Evolutionary conservation across 2,113 vertebrate species (phyloP).

Genomic region (Sphyrna mokarran): DNA sequence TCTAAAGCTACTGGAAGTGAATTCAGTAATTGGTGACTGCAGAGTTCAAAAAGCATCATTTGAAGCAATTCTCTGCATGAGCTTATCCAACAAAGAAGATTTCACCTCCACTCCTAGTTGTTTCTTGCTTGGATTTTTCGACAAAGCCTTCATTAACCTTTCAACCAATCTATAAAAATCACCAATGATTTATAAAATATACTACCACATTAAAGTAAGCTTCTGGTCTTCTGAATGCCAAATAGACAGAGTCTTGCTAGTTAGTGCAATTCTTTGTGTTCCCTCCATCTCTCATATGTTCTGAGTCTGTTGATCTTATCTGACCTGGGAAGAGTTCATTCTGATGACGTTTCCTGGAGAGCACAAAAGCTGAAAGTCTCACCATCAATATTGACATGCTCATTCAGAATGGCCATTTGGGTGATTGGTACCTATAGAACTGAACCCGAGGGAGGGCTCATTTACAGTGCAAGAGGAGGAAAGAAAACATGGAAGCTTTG

Average conservation of each 20-base stretch:
- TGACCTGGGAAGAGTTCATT: background rate
- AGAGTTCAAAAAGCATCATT: background rate
- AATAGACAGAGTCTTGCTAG: background rate
- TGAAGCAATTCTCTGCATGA: background rate
- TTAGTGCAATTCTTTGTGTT: background rate
- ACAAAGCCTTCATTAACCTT: conserved; percentile 50
- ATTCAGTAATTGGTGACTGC: background rate
- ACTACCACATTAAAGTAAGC: conserved; percentile 40
- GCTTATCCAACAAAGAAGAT: background rate
- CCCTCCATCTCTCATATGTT: background rate
- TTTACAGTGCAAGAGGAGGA: background rate
- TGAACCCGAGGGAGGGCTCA: background rate
- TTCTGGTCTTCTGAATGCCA: background rate
- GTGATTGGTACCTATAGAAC: background rate
- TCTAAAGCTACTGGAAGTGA: background rate
- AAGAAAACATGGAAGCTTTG: background rate
- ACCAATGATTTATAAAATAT: conserved; percentile 46
- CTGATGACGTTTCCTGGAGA: background rate
- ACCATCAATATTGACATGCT: background rate
- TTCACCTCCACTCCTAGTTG: conserved; percentile 43
- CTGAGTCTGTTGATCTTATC: background rate
- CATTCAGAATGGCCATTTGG: background rate
- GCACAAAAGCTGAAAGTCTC: background rate
- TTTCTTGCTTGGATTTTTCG: conserved; percentile 53
- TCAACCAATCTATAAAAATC: conserved; percentile 52